phyloP scores from a whole-genome alignment of 23 tunicate genomes.

The Aplidium turbinatum region DNA sequence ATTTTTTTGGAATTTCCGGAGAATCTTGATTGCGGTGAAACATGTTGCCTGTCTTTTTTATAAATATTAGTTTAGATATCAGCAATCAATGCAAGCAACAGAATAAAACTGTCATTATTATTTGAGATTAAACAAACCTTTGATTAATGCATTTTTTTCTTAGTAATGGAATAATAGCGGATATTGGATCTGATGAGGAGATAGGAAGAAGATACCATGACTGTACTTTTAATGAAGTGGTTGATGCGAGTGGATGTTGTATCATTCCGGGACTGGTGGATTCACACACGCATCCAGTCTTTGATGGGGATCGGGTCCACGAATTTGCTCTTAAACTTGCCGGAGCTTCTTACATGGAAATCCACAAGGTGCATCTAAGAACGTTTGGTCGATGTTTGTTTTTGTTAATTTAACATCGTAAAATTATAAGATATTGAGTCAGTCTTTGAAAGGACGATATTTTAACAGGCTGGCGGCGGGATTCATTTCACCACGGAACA shows the following conservation, averaged over 20 bases:
- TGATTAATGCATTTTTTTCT: too few relatives aligned
- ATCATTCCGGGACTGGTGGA: conserved; percentile 93
- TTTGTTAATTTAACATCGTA: too few relatives aligned
- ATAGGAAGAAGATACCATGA: conserved; percentile 21
- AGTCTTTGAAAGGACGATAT: too few relatives aligned
- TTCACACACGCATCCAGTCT: conserved; percentile 96
- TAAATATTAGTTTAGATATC: too few relatives aligned
- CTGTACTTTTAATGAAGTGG: conserved; percentile 43
- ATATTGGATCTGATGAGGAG: conserved; percentile 31
- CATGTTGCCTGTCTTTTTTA: too few relatives aligned
- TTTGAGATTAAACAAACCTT: background rate
- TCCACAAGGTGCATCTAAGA: conserved; percentile 57
- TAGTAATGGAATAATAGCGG: conserved; percentile 70
- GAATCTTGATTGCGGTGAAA: too few relatives aligned
- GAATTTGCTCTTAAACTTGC: conserved; percentile 97
- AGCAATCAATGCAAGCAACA: too few relatives aligned
- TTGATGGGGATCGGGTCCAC: conserved; percentile 93
- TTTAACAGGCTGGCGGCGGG: conserved; percentile 92
- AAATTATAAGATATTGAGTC: too few relatives aligned
- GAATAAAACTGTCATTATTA: too few relatives aligned
- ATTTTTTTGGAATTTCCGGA: too few relatives aligned
- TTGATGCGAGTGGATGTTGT: conserved; percentile 80
- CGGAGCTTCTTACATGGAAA: conserved; percentile 94
- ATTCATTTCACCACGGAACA: conserved; percentile 92
- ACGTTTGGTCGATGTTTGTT: too few relatives aligned